Conservation (phyloP, 1,140 invertebrate genomes). For the Lutraria rhynchaena region DNA sequence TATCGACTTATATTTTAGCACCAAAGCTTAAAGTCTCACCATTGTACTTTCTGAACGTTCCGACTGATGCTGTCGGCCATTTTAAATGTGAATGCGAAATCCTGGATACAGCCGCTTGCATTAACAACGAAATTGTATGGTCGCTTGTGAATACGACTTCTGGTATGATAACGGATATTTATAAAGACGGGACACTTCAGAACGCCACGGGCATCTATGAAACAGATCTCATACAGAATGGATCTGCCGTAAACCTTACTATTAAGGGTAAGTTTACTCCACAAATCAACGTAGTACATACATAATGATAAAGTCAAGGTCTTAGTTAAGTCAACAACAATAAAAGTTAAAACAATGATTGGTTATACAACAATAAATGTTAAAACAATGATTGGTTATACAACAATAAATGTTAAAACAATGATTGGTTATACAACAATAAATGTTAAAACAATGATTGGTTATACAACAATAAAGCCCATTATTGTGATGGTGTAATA, state of each 20-base stretch:
- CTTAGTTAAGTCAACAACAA: no score
- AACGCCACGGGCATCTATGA: background rate
- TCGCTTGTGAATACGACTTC: constrained; percentile 20
- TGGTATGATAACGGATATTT: background rate
- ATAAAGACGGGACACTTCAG: constrained; percentile 8
- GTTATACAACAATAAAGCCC: no score
- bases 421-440: no score
- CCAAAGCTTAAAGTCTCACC: constrained; percentile 30
- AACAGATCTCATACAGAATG: background rate
- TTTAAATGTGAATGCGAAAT: constrained; percentile 40
- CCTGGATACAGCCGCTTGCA: constrained; percentile 3
- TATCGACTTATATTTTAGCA: background rate
- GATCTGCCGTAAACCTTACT: constrained; percentile 21
- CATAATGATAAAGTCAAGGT: no score
- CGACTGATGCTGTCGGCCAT: constrained; percentile 29
- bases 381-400: no score
- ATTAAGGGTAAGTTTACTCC: constrained; percentile 34
- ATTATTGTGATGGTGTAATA: no score
- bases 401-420: no score
- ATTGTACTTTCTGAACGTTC: constrained; percentile 41
- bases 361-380: no score
- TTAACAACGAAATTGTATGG: constrained; percentile 30
- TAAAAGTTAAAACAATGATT: no score
- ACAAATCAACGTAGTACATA: background rate
- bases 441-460: no score